Evolutionary conservation across 2,113 vertebrate species (phyloP).

Genomic region (Proteles cristata): DNA sequence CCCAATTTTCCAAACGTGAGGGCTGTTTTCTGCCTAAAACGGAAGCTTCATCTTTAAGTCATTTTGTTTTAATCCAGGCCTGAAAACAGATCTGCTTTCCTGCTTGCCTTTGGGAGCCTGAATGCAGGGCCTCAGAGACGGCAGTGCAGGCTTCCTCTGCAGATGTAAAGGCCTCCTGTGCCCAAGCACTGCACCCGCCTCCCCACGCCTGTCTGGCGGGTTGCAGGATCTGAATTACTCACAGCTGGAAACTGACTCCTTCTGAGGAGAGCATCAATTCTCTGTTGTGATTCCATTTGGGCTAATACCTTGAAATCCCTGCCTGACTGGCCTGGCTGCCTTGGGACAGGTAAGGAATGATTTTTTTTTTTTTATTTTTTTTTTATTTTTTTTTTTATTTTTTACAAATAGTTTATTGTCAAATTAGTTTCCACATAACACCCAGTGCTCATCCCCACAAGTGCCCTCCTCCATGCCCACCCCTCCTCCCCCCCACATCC

Average conservation of each 20-base stretch:
- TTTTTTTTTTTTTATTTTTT: no score
- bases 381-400: no score
- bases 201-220: not conserved
- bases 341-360: not conserved
- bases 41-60: constrained; percentile 62
- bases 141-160: not conserved
- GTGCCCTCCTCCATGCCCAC: no score
- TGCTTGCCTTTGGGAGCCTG: not conserved
- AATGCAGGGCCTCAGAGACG: not conserved
- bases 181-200: not conserved
- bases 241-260: not conserved
- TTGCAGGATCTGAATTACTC: not conserved
- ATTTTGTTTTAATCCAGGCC: constrained; percentile 52
- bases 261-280: not conserved
- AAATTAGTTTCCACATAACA: no score
- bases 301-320: not conserved
- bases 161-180: not conserved
- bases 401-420: no score
- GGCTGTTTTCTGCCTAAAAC: constrained; percentile 26
- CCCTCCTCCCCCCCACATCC: no score
- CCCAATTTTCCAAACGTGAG: constrained; percentile 58
- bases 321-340: not conserved
- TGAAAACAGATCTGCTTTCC: constrained; percentile 45
- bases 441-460: no score
- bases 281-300: not conserved